These are phyloP conservation scores for Microcebus lehilahytsara DNA, from an alignment of 2,113 vertebrate species.

Conservation along the genomic window DNA sequence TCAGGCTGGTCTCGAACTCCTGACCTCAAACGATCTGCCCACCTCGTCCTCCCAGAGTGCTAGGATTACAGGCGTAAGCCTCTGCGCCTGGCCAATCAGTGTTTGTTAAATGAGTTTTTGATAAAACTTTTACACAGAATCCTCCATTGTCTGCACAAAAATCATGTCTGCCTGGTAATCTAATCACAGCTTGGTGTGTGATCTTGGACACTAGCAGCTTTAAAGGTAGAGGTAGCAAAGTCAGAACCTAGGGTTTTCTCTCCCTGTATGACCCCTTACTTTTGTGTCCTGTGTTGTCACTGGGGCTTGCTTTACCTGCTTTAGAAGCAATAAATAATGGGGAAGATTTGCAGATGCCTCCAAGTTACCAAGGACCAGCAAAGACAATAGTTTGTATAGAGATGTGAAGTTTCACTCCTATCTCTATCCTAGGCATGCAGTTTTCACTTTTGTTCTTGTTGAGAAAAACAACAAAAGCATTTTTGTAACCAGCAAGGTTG, in stretches of 20 bases:
- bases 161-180: background rate
- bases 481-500: constrained; percentile 38
- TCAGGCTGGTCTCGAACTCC: no score
- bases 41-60: no score
- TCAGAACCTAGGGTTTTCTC: background rate
- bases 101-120: background rate
- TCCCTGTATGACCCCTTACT: background rate
- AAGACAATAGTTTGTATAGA: background rate
- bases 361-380: background rate
- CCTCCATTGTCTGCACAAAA: background rate
- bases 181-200: background rate
- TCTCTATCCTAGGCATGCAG: background rate
- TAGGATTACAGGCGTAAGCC: no score
- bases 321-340: background rate
- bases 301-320: background rate
- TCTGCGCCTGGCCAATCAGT: no score
- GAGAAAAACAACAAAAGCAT: background rate
- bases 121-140: background rate
- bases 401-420: background rate
- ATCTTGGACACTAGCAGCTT: background rate
- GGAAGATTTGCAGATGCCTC: background rate
- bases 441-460: constrained; percentile 24
- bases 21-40: no score
- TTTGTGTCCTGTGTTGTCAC: background rate
- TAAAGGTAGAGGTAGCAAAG: background rate